Evolutionary conservation across 2,113 vertebrate genomes (phyloP).

Genomic region (Taxidea taxus): DNA sequence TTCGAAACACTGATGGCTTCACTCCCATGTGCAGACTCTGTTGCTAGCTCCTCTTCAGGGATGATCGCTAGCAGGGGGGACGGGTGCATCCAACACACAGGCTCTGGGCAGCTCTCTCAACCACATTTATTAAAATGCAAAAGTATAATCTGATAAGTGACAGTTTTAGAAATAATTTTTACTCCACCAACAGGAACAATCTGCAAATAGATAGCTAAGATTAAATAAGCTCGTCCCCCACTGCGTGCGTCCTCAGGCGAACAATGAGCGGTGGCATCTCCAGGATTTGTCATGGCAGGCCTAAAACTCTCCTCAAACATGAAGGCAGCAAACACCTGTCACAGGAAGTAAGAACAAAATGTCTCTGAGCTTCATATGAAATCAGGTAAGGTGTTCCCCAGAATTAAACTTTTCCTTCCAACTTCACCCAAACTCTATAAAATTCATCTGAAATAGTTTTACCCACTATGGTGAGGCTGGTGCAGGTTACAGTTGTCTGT

Average conservation of each 20-base stretch:
- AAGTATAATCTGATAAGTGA: background rate
- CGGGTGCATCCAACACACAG: no score
- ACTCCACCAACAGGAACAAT: constrained; percentile 37
- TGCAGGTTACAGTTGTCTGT: background rate
- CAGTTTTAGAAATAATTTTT: constrained; percentile 43
- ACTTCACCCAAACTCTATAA: background rate
- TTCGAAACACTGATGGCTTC: background rate
- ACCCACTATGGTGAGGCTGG: background rate
- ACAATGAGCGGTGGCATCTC: background rate
- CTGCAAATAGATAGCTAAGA: background rate
- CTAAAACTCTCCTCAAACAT: background rate
- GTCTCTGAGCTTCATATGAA: background rate
- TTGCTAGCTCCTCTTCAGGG: background rate
- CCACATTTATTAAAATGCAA: background rate
- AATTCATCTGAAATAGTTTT: background rate
- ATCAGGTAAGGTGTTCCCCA: background rate
- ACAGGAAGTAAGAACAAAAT: background rate
- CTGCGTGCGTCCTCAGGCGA: background rate
- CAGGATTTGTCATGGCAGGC: background rate
- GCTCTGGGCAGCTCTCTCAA: background rate
- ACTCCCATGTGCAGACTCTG: background rate
- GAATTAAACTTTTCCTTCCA: constrained; percentile 21
- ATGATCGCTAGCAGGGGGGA: background rate
- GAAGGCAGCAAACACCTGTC: background rate
- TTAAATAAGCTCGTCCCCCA: background rate